Base-by-base conservation (phyloP, 2,113 vertebrate genomes). In the Columbina picui region DNA sequence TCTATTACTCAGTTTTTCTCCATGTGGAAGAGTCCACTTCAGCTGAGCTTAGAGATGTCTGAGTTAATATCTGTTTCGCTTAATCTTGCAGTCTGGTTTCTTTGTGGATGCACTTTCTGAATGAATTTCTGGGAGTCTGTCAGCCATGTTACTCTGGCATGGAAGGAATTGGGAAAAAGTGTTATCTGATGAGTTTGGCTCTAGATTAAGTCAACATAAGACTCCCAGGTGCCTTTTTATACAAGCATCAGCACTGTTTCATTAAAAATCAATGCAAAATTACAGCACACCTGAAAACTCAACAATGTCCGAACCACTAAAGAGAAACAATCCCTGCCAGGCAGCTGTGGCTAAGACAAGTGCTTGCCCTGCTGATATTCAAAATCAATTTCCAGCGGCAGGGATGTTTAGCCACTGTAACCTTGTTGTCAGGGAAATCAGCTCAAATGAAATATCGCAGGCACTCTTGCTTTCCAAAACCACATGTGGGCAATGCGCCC, bases 181-280 rank as follows among this genome's bases (percentile, higher is more conserved):
- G 0, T 69, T 76, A 55, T 76, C 45, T 68, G 59, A 55, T 59
- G 41, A 78, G 38, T 80, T 70, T 4, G 2, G 30, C 45, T 90
- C 75, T 39, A n/a, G 52, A 75, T 23, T 69, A 89, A 93, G 49
- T n/a, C 65, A 80, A 36, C 9, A 0, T 8, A 2, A 90, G 53
- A 88, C 36, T 60, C 49, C 2, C 12, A 77, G 60, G 75, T 88
- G 30, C 55, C n/a, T 83, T 60, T 71, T 70, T 73, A 43, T 41
- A 76, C 26, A 47, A 52, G 26, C 81, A 83, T 53, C 81, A 80
- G 75, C 30, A 41, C 19, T 27, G 34, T 45, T 94, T 85, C 81
- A 85, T 82, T 94, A 89, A 91, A 96, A 96, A 94, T 61, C 91
- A 80, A n/a, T 75, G 56, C 49, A 34, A 94, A 82, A 90, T 80